These are phyloP conservation scores for Aphrocallistes beatrix DNA, from an alignment of 37 sponge, comb jelly and placozoan species.

Conservation along the genomic window DNA sequence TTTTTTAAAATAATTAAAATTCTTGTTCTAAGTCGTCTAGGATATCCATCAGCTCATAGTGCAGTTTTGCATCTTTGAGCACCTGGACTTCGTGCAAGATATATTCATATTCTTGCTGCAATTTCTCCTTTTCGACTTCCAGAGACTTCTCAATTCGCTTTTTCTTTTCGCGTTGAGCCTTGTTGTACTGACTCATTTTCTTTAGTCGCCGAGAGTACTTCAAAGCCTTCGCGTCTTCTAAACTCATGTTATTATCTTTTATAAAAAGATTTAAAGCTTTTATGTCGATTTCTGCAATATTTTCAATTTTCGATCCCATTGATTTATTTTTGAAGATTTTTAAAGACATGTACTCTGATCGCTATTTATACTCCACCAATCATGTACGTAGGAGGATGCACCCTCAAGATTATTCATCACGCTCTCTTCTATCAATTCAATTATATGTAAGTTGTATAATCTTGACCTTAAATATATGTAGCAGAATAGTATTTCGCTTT, in stretches of 20 bases:
- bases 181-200: slow-evolving; percentile 12
- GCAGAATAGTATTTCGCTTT: no score
- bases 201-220: not conserved
- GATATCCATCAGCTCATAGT: not conserved
- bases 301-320: no score
- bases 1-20: not conserved
- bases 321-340: no score
- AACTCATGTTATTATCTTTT: not conserved
- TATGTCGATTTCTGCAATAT: not conserved
- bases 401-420: no score
- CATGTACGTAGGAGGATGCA: no score
- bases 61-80: not conserved
- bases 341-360: no score
- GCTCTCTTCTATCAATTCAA: no score
- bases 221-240: not conserved
- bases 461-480: no score
- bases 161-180: not conserved
- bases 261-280: not conserved
- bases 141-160: not conserved
- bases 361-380: no score
- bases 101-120: not conserved
- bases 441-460: no score
- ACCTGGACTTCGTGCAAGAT: not conserved
- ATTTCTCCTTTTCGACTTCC: not conserved
- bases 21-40: slow-evolving; percentile 9